Percentiles rank a stretch among this genome's conserved stretches.
Conservation (phyloP, 2,113 vertebrate species). For the Myocastor coypus region DNA sequence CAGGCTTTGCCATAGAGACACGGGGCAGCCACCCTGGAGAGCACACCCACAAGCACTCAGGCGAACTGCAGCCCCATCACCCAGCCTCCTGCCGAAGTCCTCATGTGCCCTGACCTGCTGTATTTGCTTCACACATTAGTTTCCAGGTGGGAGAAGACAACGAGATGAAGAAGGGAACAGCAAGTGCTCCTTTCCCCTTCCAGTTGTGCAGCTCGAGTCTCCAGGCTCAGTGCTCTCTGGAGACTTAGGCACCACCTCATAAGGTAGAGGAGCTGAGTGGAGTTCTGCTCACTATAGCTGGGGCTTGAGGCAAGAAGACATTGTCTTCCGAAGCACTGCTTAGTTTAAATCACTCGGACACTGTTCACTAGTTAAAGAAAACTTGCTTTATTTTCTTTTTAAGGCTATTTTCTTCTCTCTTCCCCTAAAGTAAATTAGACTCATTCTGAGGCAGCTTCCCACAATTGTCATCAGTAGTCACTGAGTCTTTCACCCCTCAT, state of each 20-base stretch:
- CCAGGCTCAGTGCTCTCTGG: background rate
- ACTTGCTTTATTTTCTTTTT: constrained; percentile 20
- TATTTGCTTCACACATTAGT: background rate
- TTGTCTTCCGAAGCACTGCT: background rate
- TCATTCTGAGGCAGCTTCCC: constrained; percentile 4
- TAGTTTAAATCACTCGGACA: constrained; percentile 51
- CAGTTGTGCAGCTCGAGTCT: background rate
- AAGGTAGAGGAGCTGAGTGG: background rate
- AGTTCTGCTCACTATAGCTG: background rate
- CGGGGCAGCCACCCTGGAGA: background rate
- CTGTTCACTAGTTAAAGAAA: background rate
- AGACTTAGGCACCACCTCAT: background rate
- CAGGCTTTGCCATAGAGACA: constrained; percentile 61
- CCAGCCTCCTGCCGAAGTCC: background rate
- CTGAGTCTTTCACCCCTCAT: background rate
- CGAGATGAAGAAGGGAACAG: background rate
- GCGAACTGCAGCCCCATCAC: background rate
- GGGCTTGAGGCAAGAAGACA: background rate
- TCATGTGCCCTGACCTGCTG: too few relatives aligned
- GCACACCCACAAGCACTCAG: background rate
- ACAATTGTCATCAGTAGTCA: background rate
- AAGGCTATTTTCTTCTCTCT: constrained; percentile 15
- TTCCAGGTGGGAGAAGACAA: background rate
- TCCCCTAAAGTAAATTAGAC: constrained; percentile 27
- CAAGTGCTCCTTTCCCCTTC: background rate